Evolutionary conservation across 2,888 invertebrate species (phyloP).

Genomic region (Myopa testacea): DNA sequence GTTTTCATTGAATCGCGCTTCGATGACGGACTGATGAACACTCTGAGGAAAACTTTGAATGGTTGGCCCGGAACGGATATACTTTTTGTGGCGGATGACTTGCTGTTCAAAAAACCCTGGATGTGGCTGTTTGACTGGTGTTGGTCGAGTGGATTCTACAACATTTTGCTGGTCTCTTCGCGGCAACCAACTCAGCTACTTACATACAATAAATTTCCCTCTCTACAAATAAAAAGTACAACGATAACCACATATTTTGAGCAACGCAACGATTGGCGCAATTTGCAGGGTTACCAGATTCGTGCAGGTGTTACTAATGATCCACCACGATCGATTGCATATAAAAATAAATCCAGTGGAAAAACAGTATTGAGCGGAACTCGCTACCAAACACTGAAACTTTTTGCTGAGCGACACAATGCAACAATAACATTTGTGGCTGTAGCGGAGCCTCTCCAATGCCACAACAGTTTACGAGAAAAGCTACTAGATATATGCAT

Average conservation of each 20-base stretch:
- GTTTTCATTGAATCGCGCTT: background rate
- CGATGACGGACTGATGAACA: constrained; percentile 3
- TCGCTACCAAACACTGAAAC: background rate
- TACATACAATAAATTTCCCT: constrained; percentile 4
- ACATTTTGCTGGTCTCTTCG: constrained; percentile 27
- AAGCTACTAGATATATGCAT: constrained; percentile 27
- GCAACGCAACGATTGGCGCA: background rate
- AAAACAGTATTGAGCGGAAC: constrained; percentile 15
- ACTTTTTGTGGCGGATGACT: constrained; percentile 11
- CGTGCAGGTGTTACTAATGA: constrained; percentile 32
- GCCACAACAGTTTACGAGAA: background rate
- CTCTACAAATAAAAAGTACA: background rate
- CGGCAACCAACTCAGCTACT: no score
- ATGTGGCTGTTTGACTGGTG: constrained; percentile 20
- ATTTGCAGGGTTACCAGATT: constrained; percentile 28
- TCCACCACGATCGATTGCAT: constrained; percentile 36
- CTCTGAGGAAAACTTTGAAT: constrained; percentile 3
- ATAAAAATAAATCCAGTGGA: constrained; percentile 15
- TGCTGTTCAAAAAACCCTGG: background rate
- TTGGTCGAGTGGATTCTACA: constrained; percentile 25
- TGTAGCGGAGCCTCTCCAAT: constrained; percentile 25
- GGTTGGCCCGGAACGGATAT: constrained; percentile 28
- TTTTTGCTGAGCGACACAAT: constrained; percentile 33
- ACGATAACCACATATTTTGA: background rate
- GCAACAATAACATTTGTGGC: constrained; percentile 13